These are phyloP conservation scores for Vespertilio murinus DNA, from an alignment of 2,797 vertebrate species.

Conservation along the genomic window DNA sequence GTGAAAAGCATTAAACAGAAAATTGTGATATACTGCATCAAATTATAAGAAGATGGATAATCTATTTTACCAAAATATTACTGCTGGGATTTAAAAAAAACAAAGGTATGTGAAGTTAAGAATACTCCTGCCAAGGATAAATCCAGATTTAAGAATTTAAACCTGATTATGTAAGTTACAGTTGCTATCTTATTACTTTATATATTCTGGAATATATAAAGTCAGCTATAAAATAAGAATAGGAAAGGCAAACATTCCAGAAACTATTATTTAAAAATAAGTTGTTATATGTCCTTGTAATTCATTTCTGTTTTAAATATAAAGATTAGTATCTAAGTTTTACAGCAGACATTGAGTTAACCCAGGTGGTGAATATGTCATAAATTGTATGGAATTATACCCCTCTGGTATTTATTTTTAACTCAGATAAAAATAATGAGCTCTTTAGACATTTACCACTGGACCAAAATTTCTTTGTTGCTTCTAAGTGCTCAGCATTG, in stretches of 20 bases:
- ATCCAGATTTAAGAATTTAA: not conserved
- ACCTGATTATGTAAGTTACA: not conserved
- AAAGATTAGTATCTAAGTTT: not conserved
- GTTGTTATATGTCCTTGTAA: not conserved
- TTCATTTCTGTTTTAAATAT: slow-evolving; percentile 9
- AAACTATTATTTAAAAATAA: not conserved
- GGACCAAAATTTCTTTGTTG: slow-evolving; percentile 15
- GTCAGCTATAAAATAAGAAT: not conserved
- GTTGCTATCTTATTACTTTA: not conserved
- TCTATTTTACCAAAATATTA: slow-evolving; percentile 33
- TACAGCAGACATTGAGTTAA: not conserved
- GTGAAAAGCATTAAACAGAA: not conserved
- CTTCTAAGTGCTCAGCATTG: not conserved
- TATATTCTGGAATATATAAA: not conserved
- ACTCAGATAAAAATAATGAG: not conserved
- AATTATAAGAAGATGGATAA: not conserved
- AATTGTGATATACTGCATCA: not conserved
- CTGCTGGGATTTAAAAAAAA: not conserved
- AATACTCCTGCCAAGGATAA: not conserved
- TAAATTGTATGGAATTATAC: not conserved
- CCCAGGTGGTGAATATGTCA: not conserved
- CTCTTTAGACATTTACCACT: slow-evolving; percentile 1
- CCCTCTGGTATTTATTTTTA: not conserved
- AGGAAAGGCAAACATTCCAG: not conserved
- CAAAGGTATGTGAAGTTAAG: not conserved